Conservation (phyloP, 2,113 vertebrate genomes). For the Desmodus rotundus region DNA sequence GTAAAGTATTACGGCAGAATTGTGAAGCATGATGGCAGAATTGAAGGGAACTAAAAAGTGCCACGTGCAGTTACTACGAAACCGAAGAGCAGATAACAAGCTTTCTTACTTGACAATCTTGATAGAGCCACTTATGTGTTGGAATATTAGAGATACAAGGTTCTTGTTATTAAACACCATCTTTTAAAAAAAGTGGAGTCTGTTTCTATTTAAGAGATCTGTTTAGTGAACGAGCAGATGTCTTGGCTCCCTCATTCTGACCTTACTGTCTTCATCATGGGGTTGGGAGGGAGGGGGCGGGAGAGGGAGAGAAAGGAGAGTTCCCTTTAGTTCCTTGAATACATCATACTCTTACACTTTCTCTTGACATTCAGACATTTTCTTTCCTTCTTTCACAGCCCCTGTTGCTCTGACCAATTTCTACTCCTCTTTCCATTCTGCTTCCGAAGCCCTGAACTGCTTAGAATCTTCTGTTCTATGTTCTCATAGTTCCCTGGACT, state of each 20-base stretch:
- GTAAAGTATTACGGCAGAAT: not conserved
- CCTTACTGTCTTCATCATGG: not conserved
- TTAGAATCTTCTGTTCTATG: not conserved
- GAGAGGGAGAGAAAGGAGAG: not conserved
- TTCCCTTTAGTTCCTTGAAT: not conserved
- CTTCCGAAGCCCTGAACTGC: not conserved
- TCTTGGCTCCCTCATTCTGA: not conserved
- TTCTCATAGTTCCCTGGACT: not conserved
- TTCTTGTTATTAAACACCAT: not conserved
- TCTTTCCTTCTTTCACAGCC: not conserved
- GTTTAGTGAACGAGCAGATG: not conserved
- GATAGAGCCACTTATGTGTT: not conserved
- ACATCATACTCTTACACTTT: not conserved
- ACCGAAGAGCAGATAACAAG: not conserved
- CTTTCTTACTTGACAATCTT: not conserved
- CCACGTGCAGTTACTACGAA: not conserved
- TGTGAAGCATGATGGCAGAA: not conserved
- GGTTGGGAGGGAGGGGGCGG: rapidly evolving
- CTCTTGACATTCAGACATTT: not conserved
- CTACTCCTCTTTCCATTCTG: not conserved
- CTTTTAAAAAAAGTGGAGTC: not conserved
- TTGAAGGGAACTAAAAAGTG: not conserved
- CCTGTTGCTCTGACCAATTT: not conserved
- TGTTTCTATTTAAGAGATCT: not conserved
- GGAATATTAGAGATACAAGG: not conserved